Base-by-base conservation (phyloP, 2,797 vertebrate species). In the Prionace glauca region DNA sequence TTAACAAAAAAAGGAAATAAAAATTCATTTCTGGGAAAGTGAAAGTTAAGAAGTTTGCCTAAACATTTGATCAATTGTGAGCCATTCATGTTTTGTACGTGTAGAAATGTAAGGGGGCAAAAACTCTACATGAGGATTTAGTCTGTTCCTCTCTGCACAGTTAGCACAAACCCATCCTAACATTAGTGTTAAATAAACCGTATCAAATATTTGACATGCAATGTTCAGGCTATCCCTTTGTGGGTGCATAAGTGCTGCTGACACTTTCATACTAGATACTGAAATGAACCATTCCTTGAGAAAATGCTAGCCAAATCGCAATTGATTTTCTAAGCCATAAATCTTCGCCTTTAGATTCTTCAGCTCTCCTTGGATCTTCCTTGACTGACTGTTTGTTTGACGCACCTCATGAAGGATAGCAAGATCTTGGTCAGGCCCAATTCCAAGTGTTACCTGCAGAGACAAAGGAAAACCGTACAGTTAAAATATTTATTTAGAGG, bases 311-410 rank as follows among this genome's bases (percentile, higher is more conserved):
- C 98, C 98, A 79, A 98, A 97, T 88, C 98, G 97, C 50, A 99
- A 97, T 20, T 99, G 98, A 45, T 98, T 98, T 97, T 99, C 99
- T 95, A 99, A 97, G 65, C 97, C 97, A 26, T 98, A 99, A 95
- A 99, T 98, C 96, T 99, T 99, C 18, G 98, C 97, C 97, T 99
- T 99, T n/a, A 99, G 97, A 7, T 96, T 97, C 97, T 98, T 98
- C 79, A 99, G 97, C 95, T 99, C 98, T n/a, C 97, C 98, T 97
- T 99, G 99, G 96, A 99, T 98, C 97, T 98, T 98, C 96, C 96
- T 98, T 1, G 99, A 98, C 95, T 98, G 97, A 90, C 96, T 96
- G 95, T 98, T 99, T 96, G 98, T 98, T 96, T 98, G 98, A 3
- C 97, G 98, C 62, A 99, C 98, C 95, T 99, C 99, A 14, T 97